These are phyloP conservation scores for Vannuccia rotundouncinata DNA, from an alignment of 2,888 invertebrate genomes.

Conservation along the genomic window DNA sequence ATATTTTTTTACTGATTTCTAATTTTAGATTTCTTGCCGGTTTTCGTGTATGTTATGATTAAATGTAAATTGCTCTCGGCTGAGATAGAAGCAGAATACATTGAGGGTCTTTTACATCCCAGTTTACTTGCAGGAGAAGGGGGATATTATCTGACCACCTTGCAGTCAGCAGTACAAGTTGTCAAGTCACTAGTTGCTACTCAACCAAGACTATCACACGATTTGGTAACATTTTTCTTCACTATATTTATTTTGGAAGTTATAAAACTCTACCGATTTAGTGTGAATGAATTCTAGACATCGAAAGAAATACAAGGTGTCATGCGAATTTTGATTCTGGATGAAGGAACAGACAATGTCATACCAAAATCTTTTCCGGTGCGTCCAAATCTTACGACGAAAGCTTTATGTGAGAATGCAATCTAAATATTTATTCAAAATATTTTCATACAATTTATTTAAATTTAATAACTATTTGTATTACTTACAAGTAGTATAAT, in stretches of 20 bases:
- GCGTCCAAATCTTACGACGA: slow-evolving; percentile 81
- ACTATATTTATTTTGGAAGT: too few relatives aligned
- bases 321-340: slow-evolving; percentile 81
- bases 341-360: slow-evolving; percentile 84
- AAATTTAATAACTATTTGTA: too few relatives aligned
- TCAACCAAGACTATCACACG: slow-evolving; percentile 51
- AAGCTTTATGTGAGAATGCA: slow-evolving; percentile 72
- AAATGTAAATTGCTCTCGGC: slow-evolving; percentile 81
- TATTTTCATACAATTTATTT: neutral
- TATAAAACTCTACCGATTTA: too few relatives aligned
- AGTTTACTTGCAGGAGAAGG: slow-evolving; percentile 83
- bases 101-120: slow-evolving; percentile 85
- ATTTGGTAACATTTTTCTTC: too few relatives aligned
- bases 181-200: slow-evolving; percentile 64
- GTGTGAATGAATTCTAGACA: neutral
- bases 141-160: slow-evolving; percentile 84
- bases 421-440: neutral
- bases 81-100: slow-evolving; percentile 88
- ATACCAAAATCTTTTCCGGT: slow-evolving; percentile 82
- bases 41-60: slow-evolving; percentile 82
- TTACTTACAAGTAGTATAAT: too few relatives aligned
- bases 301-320: slow-evolving; percentile 61
- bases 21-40: slow-evolving; percentile 82
- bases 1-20: too few relatives aligned
- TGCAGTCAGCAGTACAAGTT: slow-evolving; percentile 84